phyloP scores from a whole-genome alignment of 1,140 invertebrate genomes.

The Thaumetopoea pityocampa region DNA sequence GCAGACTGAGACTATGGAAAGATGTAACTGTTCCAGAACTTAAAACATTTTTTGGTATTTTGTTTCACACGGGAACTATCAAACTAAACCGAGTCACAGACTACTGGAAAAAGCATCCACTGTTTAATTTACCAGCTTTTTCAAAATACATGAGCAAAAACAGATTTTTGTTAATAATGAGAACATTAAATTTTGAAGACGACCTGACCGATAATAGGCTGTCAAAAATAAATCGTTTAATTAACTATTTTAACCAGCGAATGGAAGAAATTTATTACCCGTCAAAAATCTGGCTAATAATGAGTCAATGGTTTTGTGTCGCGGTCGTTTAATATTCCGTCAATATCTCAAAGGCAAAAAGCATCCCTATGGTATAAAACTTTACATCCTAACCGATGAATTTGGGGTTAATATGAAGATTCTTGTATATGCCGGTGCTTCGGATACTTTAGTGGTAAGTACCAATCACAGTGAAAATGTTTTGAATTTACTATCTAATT shows the following conservation, averaged over 20 bases:
- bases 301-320: constrained; percentile 17
- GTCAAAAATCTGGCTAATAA: constrained; percentile 17
- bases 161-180: constrained; percentile 17
- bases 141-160: constrained; percentile 16
- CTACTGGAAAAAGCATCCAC: constrained; percentile 19
- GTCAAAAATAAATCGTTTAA: constrained; percentile 14
- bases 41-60: constrained; percentile 15
- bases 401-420: constrained; percentile 14
- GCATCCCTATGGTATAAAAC: constrained; percentile 16
- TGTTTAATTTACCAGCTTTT: constrained; percentile 18
- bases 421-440: constrained; percentile 15
- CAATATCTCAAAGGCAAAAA: constrained; percentile 18
- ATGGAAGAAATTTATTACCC: constrained; percentile 13
- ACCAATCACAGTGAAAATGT: constrained; percentile 12
- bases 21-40: constrained; percentile 16
- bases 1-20: constrained; percentile 15
- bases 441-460: constrained; percentile 15
- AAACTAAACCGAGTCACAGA: constrained; percentile 15
- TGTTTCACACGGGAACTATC: constrained; percentile 20
- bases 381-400: constrained; percentile 17
- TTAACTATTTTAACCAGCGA: constrained; percentile 3
- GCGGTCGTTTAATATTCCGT: constrained; percentile 17
- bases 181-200: constrained; percentile 17
- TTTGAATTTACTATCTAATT: constrained; percentile 13
- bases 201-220: constrained; percentile 10